Conservation (phyloP, 2,888 invertebrate genomes). For the Darwinula stevensoni region DNA sequence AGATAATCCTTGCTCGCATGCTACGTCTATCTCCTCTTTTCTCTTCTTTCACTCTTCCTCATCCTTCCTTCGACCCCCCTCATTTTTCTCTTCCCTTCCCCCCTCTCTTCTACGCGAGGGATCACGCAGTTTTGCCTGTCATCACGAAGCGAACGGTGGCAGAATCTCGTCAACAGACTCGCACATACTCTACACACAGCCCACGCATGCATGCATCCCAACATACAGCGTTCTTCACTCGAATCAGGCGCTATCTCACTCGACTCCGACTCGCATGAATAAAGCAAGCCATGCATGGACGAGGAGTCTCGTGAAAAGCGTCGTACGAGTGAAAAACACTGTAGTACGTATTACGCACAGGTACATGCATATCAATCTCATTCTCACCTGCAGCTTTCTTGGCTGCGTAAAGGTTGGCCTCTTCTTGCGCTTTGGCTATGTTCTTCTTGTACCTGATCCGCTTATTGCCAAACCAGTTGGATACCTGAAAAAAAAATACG, state of each 20-base stretch:
- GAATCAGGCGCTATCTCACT: neutral
- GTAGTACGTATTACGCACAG: too few species aligned
- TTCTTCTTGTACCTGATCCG: conserved; percentile 99
- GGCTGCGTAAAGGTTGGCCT: conserved; percentile 92
- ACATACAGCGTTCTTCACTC: neutral
- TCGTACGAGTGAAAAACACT: too few species aligned
- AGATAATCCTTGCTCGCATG: too few species aligned
- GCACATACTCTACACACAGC: too few species aligned
- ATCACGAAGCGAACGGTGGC: too few species aligned
- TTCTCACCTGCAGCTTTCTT: conserved; percentile 44
- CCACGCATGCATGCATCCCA: too few species aligned
- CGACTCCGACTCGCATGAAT: neutral
- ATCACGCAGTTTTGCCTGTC: too few species aligned
- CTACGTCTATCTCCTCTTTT: too few species aligned
- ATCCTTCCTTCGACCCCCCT: neutral
- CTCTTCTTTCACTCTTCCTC: neutral
- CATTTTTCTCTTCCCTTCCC: neutral
- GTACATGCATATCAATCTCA: too few species aligned
- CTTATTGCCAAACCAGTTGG: conserved; percentile 99
- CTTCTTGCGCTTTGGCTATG: conserved; percentile 97
- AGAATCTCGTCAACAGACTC: too few species aligned
- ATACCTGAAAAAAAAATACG: conserved; percentile 30
- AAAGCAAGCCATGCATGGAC: neutral
- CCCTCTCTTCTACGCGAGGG: too few species aligned
- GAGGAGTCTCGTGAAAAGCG: neutral